Base-by-base conservation (phyloP, 1,140 invertebrate species). In the Colletes latitarsis region DNA sequence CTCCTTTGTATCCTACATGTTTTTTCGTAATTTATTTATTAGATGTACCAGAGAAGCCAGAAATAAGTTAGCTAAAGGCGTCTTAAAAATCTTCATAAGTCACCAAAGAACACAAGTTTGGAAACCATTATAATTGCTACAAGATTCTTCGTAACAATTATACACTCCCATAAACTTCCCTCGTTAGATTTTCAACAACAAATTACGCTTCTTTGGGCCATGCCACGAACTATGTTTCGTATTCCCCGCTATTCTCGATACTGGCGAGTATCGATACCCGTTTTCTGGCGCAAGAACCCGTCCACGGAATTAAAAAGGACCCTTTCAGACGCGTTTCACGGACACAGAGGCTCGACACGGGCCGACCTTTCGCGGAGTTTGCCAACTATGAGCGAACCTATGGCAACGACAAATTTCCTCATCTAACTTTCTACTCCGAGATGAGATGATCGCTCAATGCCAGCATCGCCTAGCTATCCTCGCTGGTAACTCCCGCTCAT, bases 371-470 rank as follows among this genome's bases (percentile, higher is more conserved):
- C 78, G 75, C 72, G 67, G 81, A 92, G 91, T 93, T 92, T 84
- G 88, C 82, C 83, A 93, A 92, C 91, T 92, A 91, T 92, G 90
- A 89, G 87, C 66, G 77, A 92, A 92, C 90, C 92, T 90, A 92
- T 92, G 91, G 89, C 88, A 84, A 83, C 88, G 91, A 93, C 92
- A 93, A 93, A 93, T 93, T 93, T 90, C 90, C 92, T 93, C 92
- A 92, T 93, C 92, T 92, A 93, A 93, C 92, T 93, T 93, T 93
- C 87, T 89, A 86, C 88, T 81, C 78, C 83, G 81, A 92, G 92
- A 93, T 93, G 92, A 93, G 91, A 86, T 89, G 90, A 93, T 93
- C 91, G 90, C 90, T 93, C 92, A 92, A 92, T 91, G 92, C 90
- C 92, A 90, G 67, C 86, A 81, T 78, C 85, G 82, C 81, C 76